Conservation (phyloP, 2,888 invertebrate genomes). For the Mesochorus sp. region DNA sequence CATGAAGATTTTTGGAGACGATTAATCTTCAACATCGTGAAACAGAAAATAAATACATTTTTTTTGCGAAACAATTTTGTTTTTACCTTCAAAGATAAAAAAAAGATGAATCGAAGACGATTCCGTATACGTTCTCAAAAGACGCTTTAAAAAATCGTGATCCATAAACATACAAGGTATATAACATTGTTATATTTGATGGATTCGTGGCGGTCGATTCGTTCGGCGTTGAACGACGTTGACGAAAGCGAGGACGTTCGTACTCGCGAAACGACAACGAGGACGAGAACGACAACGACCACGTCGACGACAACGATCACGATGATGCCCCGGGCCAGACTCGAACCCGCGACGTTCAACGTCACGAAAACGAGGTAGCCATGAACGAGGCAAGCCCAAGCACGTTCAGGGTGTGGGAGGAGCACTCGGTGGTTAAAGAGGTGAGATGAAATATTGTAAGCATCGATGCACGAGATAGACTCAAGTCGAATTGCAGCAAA, state of each 20-base stretch:
- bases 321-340: slow-evolving; percentile 4
- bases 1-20: too few species aligned
- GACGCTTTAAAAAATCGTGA: too few species aligned
- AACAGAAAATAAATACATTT: too few species aligned
- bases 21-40: too few species aligned
- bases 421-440: slow-evolving; percentile 68
- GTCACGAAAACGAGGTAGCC: slow-evolving; percentile 43
- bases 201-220: slow-evolving; percentile 21
- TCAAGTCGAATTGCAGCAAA: too few species aligned
- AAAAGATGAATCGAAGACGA: too few species aligned
- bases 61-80: too few species aligned
- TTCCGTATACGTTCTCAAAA: too few species aligned
- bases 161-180: too few species aligned
- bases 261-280: slow-evolving; percentile 25
- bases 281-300: slow-evolving; percentile 10
- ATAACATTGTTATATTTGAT: slow-evolving; percentile 43
- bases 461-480: too few species aligned
- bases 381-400: slow-evolving; percentile 66
- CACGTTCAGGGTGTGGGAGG: slow-evolving; percentile 66
- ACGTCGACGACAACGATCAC: background rate
- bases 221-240: slow-evolving; percentile 32
- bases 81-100: too few species aligned
- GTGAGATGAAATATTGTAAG: slow-evolving; percentile 63
- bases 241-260: slow-evolving; percentile 29
- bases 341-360: slow-evolving; percentile 28